Conservation (phyloP, 2,888 invertebrate genomes). For the Macrophya alboannulata region DNA sequence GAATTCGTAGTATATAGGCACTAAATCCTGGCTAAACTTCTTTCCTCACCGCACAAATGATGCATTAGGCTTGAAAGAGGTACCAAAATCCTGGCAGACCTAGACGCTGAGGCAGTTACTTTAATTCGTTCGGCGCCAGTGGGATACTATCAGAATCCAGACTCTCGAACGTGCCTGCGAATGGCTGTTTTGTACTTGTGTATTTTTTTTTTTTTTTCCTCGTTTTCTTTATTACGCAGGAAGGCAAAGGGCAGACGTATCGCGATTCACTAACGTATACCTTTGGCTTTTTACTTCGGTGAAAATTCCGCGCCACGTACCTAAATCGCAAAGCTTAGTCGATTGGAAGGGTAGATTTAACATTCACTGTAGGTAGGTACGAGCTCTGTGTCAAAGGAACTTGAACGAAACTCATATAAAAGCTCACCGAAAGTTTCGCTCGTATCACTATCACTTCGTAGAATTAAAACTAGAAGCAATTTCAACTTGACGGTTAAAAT, state of each 20-base stretch:
- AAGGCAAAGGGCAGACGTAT: constrained; percentile 19
- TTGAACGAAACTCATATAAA: constrained; percentile 29
- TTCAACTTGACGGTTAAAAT: constrained; percentile 41
- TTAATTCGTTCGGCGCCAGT: constrained; percentile 40
- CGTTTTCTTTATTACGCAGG: background rate
- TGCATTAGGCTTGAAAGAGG: background rate
- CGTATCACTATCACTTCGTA: constrained; percentile 1
- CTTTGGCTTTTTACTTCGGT: background rate
- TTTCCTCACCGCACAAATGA: constrained; percentile 2
- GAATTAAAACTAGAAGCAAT: constrained; percentile 46
- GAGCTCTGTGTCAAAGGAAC: constrained; percentile 23
- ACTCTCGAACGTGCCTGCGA: constrained; percentile 29
- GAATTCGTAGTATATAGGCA: background rate
- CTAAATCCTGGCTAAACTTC: background rate
- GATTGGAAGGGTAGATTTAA: constrained; percentile 37
- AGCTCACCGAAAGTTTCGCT: constrained; percentile 23
- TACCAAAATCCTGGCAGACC: background rate
- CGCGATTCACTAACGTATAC: background rate
- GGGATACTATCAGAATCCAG: background rate
- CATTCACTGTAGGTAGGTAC: constrained; percentile 15
- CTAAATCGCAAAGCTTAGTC: background rate
- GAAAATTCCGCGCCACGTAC: constrained; percentile 4
- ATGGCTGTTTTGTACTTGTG: constrained; percentile 30
- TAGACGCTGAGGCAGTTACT: constrained; percentile 7
- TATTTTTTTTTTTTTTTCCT: background rate